Conservation (phyloP, 2,113 vertebrate species). For the Ascaphus truei region DNA sequence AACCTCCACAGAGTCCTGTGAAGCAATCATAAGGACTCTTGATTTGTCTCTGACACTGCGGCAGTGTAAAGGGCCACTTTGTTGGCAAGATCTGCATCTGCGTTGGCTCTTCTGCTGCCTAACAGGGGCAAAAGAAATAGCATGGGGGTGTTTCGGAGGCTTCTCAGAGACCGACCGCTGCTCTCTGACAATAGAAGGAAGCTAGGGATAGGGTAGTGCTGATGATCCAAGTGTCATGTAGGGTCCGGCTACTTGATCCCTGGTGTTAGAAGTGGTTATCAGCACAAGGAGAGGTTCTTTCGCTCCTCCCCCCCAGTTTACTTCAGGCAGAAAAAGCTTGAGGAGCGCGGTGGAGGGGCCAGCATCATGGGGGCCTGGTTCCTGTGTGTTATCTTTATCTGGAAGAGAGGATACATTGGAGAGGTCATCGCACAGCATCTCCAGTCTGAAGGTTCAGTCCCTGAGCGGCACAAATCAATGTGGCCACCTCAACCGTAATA, state of each 20-base stretch:
- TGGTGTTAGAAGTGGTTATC: background rate
- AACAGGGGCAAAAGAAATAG: background rate
- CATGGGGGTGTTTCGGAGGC: background rate
- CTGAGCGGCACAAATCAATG: background rate
- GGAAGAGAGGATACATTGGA: constrained; percentile 44
- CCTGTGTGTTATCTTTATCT: constrained; percentile 89
- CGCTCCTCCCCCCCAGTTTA: constrained; percentile 33
- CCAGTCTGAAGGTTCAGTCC: background rate
- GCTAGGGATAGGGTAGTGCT: background rate
- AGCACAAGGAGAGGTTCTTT: background rate
- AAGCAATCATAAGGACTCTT: too few relatives aligned
- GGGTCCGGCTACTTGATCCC: background rate
- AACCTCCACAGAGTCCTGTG: too few relatives aligned
- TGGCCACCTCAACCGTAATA: too few relatives aligned
- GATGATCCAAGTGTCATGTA: background rate
- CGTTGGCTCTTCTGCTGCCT: background rate
- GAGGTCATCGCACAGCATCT: too few relatives aligned
- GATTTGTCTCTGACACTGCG: too few relatives aligned
- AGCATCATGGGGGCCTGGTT: constrained; percentile 87
- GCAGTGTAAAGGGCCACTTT: background rate
- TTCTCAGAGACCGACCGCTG: background rate
- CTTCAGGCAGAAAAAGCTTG: constrained; percentile 78
- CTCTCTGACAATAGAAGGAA: background rate
- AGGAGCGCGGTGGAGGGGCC: constrained; percentile 70
- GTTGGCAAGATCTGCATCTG: background rate